Conservation (phyloP, 1,140 invertebrate genomes). For the Drepana arcuata region DNA sequence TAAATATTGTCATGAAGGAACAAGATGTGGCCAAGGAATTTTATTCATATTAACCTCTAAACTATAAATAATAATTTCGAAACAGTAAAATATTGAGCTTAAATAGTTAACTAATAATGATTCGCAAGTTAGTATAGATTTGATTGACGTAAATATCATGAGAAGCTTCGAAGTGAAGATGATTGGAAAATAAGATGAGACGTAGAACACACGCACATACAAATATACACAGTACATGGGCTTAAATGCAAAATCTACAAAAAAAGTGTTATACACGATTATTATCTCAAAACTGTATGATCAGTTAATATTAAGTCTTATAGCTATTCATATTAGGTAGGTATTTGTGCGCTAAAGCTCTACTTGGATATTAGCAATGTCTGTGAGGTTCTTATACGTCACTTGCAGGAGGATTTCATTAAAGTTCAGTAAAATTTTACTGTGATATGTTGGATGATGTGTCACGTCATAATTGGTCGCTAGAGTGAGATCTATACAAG, state of each 20-base stretch:
- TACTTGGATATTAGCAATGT: constrained; percentile 48
- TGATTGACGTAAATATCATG: no score
- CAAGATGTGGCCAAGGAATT: constrained; percentile 44
- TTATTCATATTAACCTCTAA: constrained; percentile 7
- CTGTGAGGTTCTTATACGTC: no score
- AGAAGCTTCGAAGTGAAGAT: no score
- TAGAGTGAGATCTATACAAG: no score
- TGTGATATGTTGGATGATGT: constrained; percentile 68
- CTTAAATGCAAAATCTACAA: constrained; percentile 68
- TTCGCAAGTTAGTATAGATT: no score
- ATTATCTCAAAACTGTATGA: constrained; percentile 56
- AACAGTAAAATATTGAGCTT: no score
- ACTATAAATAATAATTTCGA: neutral
- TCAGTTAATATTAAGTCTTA: constrained; percentile 57
- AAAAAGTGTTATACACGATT: constrained; percentile 62
- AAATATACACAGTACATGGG: constrained; percentile 64
- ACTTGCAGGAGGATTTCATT: no score
- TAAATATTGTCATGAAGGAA: constrained; percentile 67
- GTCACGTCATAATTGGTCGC: constrained; percentile 59
- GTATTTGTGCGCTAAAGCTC: constrained; percentile 65
- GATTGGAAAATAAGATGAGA: no score
- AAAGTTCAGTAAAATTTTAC: constrained; percentile 7
- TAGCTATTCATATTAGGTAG: constrained; percentile 51
- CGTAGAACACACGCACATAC: constrained; percentile 58
- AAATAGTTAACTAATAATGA: no score